Conservation (phyloP, 2,888 invertebrate genomes). For the Aricia artaxerxes region DNA sequence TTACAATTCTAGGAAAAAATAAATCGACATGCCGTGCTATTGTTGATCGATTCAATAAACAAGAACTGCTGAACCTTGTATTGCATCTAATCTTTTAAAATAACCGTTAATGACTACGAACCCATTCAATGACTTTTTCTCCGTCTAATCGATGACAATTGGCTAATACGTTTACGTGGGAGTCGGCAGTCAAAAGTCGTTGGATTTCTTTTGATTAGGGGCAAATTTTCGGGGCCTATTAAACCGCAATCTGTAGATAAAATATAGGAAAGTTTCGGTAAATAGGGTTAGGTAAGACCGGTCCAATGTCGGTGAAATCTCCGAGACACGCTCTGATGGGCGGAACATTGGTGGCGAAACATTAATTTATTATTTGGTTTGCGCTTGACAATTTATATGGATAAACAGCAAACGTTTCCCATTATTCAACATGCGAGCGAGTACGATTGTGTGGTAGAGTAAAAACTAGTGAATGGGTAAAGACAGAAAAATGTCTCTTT, state of each 20-base stretch:
- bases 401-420: slow-evolving; percentile 15
- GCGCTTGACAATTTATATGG: slow-evolving; percentile 53
- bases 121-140: slow-evolving; percentile 34
- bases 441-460: neutral
- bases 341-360: slow-evolving; percentile 72
- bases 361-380: slow-evolving; percentile 50
- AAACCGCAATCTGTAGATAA: slow-evolving; percentile 52
- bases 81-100: slow-evolving; percentile 31
- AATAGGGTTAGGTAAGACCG: slow-evolving; percentile 66
- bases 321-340: slow-evolving; percentile 62
- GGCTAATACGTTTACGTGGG: slow-evolving; percentile 38
- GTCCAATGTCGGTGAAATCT: slow-evolving; percentile 73
- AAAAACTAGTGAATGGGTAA: neutral
- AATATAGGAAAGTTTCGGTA: slow-evolving; percentile 55
- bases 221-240: slow-evolving; percentile 48
- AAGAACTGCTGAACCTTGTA: slow-evolving; percentile 29
- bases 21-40: slow-evolving; percentile 32
- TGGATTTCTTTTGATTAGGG: slow-evolving; percentile 48
- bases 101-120: slow-evolving; percentile 27
- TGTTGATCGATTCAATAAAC: slow-evolving; percentile 27
- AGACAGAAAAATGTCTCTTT: no score
- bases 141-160: slow-evolving; percentile 43
- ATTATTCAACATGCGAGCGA: neutral
- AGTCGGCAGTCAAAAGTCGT: slow-evolving; percentile 40
- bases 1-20: neutral